Percentiles rank a stretch among this genome's conserved stretches.
These are phyloP conservation scores for Leptothorax acervorum DNA, from an alignment of 2,888 invertebrate species.

Conservation along the genomic window DNA sequence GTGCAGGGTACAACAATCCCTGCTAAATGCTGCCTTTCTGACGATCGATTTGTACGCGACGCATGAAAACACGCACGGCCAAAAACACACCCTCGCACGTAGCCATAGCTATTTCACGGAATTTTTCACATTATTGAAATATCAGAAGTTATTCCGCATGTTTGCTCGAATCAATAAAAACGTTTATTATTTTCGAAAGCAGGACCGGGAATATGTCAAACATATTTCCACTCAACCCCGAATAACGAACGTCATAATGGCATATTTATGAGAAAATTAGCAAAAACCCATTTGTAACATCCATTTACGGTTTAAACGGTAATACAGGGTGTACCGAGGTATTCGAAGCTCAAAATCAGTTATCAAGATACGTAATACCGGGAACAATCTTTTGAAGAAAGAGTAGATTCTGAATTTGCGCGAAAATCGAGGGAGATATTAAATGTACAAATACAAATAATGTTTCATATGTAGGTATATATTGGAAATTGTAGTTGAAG, in stretches of 20 bases:
- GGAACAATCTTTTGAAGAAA: not conserved
- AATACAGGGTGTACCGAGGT: not conserved
- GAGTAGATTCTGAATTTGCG: not conserved
- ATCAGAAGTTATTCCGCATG: conserved; percentile 45
- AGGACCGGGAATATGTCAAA: conserved; percentile 42
- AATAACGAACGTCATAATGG: conserved; percentile 39
- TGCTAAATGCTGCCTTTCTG: conserved; percentile 38
- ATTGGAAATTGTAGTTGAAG: conserved; percentile 10
- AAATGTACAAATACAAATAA: not conserved
- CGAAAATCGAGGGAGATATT: not conserved
- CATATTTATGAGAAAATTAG: conserved; percentile 46
- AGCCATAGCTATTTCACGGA: conserved; percentile 41
- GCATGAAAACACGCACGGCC: conserved; percentile 34
- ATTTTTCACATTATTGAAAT: conserved; percentile 57
- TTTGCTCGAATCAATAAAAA: conserved; percentile 50
- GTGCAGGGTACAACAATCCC: conserved; percentile 49
- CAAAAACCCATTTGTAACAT: conserved; percentile 44
- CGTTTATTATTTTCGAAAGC: conserved; percentile 51
- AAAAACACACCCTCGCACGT: conserved; percentile 1
- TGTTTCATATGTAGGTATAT: not conserved
- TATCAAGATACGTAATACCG: not conserved
- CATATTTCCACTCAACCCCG: conserved; percentile 27
- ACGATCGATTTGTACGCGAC: conserved; percentile 54
- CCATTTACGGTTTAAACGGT: not conserved
- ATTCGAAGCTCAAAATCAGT: not conserved